phyloP scores from a whole-genome alignment of 2,797 vertebrate species.

The Eulemur albifrons region DNA sequence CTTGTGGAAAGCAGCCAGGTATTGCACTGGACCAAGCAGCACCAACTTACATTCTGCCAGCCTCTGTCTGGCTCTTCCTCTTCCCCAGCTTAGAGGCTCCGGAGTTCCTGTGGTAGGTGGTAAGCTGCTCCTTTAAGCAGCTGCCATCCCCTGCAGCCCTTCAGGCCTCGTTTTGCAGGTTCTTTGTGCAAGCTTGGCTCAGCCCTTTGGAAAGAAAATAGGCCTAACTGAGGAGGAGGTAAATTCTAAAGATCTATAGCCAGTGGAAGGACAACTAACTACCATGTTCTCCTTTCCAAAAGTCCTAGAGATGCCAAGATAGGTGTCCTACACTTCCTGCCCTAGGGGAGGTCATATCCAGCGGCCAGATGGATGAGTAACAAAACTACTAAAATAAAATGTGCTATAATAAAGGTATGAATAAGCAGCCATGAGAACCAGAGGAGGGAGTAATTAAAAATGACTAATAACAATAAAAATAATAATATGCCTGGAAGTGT shows the following conservation, averaged over 20 bases:
- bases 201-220: not conserved
- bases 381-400: conserved; percentile 49
- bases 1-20: conserved; percentile 19
- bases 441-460: conserved; percentile 45
- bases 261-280: not conserved
- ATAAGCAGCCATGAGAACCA: conserved; percentile 2
- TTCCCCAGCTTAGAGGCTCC: not conserved
- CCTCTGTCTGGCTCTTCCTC: not conserved
- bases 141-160: not conserved
- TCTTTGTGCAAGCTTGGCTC: not conserved
- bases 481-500: conserved; percentile 23
- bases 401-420: conserved; percentile 37
- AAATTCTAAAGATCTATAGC: not conserved
- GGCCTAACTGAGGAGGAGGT: not conserved
- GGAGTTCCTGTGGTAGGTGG: not conserved
- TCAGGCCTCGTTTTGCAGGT: not conserved
- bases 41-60: not conserved
- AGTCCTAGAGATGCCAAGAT: not conserved
- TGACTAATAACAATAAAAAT: conserved; percentile 51
- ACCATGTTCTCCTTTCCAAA: not conserved
- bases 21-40: not conserved
- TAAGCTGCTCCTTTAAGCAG: not conserved
- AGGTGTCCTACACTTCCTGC: not conserved
- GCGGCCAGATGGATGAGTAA: conserved; percentile 41
- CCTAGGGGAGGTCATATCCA: not conserved